Base-by-base conservation (phyloP, 1,140 invertebrate species). In the Spodoptera litura region DNA sequence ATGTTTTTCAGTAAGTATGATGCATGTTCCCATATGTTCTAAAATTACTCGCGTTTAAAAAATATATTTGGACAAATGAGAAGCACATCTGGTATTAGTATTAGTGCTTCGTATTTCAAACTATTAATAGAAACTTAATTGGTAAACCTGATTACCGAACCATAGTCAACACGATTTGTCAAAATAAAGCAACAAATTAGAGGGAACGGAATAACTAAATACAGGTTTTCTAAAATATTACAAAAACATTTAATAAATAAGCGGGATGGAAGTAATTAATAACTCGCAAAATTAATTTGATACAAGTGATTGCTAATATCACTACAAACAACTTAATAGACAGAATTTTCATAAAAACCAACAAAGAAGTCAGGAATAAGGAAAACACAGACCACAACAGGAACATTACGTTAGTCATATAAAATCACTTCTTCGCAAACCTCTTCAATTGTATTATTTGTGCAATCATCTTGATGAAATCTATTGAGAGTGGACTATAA, bases 401-500 rank as follows among this genome's bases (percentile, higher is more conserved):
- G 15, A 70, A 15, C 25, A 44, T 20, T n/a, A 25, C 11, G 31
- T 70, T 75, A 68, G 3, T 77, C 74, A 68, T 25, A 58, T 31
- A 56, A 77, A 77, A 77, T 77, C 74, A 68, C 74, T 56, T 66
- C 51, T 49, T n/a, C 61, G 35, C 68, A 31, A 79, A 66, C 78
- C 44, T 10, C 55, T 53, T 35, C 74, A 79, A 78, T 80, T 74
- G 44, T 82, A 73, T 78, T 79, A 75, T 49, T 71, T 73, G 66
- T 61, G 53, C 78, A 81, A 82, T 81, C 72, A 79, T 81, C 79
- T 72, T 81, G 73, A 78, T 58, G 55, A 79, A 72, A 80, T 79
- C 83, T 85, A 83, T 87, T 84, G 81, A 82, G 80, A 77, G 81
- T 78, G 85, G 81, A 85, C 84, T 87, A 91, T 93, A 91, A 93